Conservation (phyloP, 1,140 invertebrate species). For the Coptotermes formosanus region DNA sequence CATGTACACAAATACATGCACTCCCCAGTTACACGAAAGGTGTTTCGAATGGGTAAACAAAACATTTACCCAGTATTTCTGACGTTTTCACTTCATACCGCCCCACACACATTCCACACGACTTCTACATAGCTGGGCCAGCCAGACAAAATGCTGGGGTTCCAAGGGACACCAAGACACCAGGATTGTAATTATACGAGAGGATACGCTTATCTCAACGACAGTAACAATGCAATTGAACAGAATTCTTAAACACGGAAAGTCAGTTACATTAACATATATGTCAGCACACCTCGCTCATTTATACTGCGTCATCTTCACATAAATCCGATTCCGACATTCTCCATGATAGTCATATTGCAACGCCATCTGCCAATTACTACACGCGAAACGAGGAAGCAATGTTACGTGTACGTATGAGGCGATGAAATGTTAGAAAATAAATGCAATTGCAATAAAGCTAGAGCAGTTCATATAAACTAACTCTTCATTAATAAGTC, state of each 20-base stretch:
- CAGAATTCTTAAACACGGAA: neutral
- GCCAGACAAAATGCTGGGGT: neutral
- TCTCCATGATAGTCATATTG: neutral
- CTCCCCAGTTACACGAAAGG: slow-evolving; percentile 19
- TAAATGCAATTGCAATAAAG: neutral
- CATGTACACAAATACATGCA: slow-evolving; percentile 34
- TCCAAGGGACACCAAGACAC: neutral
- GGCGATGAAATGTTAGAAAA: neutral
- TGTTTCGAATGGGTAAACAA: slow-evolving; percentile 36
- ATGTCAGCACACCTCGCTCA: neutral
- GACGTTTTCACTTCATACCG: slow-evolving; percentile 35
- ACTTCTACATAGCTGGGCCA: slow-evolving; percentile 35
- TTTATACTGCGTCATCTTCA: neutral
- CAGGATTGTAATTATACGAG: neutral
- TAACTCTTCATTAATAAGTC: neutral
- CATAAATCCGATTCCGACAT: neutral
- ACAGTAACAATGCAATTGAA: neutral
- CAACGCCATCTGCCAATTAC: neutral
- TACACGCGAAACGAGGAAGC: neutral
- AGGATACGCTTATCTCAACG: neutral
- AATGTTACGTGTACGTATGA: neutral
- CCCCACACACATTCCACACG: slow-evolving; percentile 27
- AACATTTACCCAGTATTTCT: slow-evolving; percentile 35
- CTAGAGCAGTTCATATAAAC: neutral
- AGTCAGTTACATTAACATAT: neutral